Conservation (phyloP, 2,888 invertebrate genomes). For the Cheilosia soror region DNA sequence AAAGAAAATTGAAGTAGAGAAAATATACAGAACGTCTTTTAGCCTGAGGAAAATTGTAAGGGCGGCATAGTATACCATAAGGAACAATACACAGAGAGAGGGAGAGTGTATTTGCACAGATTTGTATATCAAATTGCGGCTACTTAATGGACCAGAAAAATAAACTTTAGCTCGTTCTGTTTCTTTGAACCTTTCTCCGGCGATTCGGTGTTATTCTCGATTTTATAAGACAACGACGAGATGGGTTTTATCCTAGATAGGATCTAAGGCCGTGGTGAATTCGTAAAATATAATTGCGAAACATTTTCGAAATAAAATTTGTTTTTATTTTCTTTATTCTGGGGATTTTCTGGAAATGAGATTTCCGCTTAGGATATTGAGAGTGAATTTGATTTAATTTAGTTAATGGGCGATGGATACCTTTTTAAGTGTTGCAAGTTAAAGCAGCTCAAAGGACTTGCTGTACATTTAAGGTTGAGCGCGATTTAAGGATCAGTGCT, state of each 20-base stretch:
- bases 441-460: no score
- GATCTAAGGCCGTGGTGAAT: conserved; percentile 33
- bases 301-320: conserved; percentile 24
- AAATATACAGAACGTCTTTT: conserved; percentile 32
- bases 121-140: conserved; percentile 69
- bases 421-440: not conserved
- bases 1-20: not conserved
- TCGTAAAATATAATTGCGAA: conserved; percentile 36
- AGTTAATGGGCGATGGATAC: conserved; percentile 9
- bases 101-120: conserved; percentile 49
- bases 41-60: conserved; percentile 40
- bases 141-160: conserved; percentile 70
- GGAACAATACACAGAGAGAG: not conserved
- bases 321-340: not conserved
- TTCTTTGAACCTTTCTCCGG: conserved; percentile 45
- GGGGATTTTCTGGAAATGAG: conserved; percentile 14
- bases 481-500: no score
- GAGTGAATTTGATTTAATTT: conserved; percentile 35
- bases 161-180: conserved; percentile 59
- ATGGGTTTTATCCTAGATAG: not conserved
- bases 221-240: not conserved
- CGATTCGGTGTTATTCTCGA: conserved; percentile 5
- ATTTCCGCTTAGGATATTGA: conserved; percentile 22
- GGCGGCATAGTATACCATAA: conserved; percentile 13
- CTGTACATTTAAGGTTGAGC: no score